A percentile compares a stretch with the other conserved stretches of the same genome.
These are phyloP conservation scores for Phrixothrix hirtus DNA, from an alignment of 2,888 invertebrate genomes.

Conservation along the genomic window DNA sequence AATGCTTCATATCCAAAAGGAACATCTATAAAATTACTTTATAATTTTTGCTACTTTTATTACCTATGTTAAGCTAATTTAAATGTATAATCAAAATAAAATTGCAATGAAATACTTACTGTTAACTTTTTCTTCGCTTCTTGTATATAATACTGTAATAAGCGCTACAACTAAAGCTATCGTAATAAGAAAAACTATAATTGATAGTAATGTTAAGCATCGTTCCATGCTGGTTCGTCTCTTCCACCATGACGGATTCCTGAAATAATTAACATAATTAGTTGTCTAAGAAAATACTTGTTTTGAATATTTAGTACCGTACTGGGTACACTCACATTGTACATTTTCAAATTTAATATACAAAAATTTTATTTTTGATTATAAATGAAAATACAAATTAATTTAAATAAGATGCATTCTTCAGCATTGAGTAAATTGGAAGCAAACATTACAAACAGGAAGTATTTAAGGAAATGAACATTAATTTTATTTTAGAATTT, in stretches of 20 bases:
- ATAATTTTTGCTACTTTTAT: neutral
- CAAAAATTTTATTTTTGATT: too few relatives aligned
- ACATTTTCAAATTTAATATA: too few relatives aligned
- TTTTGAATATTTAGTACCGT: too few relatives aligned
- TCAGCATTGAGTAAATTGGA: too few relatives aligned
- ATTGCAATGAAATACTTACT: constrained; percentile 19
- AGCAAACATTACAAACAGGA: too few relatives aligned
- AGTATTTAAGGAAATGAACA: too few relatives aligned
- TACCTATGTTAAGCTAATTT: neutral
- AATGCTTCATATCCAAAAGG: constrained; percentile 32
- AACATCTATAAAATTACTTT: constrained; percentile 19
- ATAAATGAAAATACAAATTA: too few relatives aligned
- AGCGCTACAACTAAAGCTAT: constrained; percentile 66
- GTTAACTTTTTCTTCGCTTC: constrained; percentile 36
- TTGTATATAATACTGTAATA: constrained; percentile 58
- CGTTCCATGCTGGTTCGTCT: constrained; percentile 74
- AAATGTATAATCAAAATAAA: neutral
- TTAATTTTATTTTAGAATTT: too few relatives aligned
- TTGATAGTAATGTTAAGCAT: constrained; percentile 64
- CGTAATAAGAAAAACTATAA: constrained; percentile 63
- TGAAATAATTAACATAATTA: constrained; percentile 45
- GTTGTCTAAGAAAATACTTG: too few relatives aligned
- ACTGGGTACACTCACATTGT: too few relatives aligned
- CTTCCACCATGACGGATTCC: constrained; percentile 83
- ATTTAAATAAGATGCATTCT: too few relatives aligned